Evolutionary conservation across 2,113 vertebrate species (phyloP).

Genomic region (Condylura cristata): DNA sequence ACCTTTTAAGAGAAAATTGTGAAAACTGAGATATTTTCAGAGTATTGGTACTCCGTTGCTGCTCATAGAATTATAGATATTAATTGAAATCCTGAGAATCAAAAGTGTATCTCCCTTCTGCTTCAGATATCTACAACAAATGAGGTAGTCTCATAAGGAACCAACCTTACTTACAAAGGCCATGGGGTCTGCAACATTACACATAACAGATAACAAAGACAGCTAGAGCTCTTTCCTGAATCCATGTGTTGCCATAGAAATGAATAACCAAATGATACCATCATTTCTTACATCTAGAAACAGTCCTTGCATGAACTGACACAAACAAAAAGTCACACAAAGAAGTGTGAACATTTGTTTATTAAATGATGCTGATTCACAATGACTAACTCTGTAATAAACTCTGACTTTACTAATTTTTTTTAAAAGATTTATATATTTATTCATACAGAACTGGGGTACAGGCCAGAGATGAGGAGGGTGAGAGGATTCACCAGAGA

Average conservation of each 20-base stretch:
- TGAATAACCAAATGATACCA: background rate
- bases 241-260: slow-evolving; percentile 58
- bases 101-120: background rate
- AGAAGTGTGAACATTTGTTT: background rate
- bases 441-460: no score
- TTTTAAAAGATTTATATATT: no score
- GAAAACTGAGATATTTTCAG: background rate
- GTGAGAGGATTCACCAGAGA: no score
- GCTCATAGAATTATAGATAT: background rate
- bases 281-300: slow-evolving; percentile 34
- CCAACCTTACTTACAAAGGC: background rate
- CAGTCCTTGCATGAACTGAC: background rate
- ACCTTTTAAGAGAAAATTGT: background rate
- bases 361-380: background rate
- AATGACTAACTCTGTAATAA: background rate
- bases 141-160: background rate
- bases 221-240: background rate
- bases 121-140: slow-evolving; percentile 28
- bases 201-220: background rate
- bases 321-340: background rate
- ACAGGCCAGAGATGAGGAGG: no score
- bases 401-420: background rate
- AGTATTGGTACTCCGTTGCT: background rate
- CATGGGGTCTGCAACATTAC: background rate
- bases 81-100: background rate